Evolutionary conservation across 2,888 invertebrate genomes (phyloP).

Genomic region (Tenthredo mesomela): DNA sequence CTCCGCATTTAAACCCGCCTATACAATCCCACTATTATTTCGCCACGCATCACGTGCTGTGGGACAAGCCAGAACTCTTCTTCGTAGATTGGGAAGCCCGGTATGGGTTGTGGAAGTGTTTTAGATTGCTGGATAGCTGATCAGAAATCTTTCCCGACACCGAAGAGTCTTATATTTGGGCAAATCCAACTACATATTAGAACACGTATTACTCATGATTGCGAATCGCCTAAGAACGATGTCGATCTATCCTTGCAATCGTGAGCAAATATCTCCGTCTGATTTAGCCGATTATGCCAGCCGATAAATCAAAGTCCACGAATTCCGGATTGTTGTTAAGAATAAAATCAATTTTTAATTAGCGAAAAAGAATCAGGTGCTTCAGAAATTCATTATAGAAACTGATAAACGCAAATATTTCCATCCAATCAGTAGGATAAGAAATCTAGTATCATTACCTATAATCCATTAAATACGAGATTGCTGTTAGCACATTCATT

Average conservation of each 20-base stretch:
- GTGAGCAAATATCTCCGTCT: neutral
- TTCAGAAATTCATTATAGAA: too few relatives aligned
- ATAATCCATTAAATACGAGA: neutral
- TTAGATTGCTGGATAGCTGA: conserved; percentile 71
- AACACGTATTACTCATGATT: neutral
- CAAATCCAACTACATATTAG: neutral
- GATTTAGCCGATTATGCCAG: neutral
- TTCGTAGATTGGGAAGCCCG: conserved; percentile 85
- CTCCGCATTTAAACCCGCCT: conserved; percentile 84
- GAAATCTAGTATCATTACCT: neutral
- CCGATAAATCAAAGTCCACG: neutral
- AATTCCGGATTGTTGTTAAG: neutral
- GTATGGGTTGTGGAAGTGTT: conserved; percentile 83
- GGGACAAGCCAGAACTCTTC: conserved; percentile 83
- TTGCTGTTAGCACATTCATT: neutral
- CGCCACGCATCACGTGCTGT: conserved; percentile 80
- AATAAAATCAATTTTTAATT: neutral
- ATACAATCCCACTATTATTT: conserved; percentile 80
- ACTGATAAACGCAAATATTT: neutral
- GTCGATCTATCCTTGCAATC: neutral
- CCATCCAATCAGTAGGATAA: neutral
- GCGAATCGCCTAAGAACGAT: neutral
- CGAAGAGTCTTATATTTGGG: neutral
- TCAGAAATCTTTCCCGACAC: neutral
- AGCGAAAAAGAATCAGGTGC: neutral